Evolutionary conservation across 2,888 invertebrate species (phyloP).

Genomic region (Chorisops tibialis): DNA sequence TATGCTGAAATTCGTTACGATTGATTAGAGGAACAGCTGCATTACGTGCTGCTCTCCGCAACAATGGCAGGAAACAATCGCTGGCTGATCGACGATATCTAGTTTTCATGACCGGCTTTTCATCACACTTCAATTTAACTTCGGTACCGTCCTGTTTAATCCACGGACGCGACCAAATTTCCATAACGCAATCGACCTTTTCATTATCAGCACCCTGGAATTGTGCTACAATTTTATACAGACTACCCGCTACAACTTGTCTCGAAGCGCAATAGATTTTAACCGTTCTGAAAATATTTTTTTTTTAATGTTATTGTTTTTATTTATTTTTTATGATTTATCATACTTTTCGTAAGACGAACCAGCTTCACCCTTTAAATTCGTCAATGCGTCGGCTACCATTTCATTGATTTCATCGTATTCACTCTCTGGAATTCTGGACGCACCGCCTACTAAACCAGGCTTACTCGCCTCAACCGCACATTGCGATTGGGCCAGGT

Average conservation of each 20-base stretch:
- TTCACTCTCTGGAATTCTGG: too few relatives aligned
- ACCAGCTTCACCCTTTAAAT: too few relatives aligned
- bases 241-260: constrained; percentile 56
- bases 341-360: too few relatives aligned
- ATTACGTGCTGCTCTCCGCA: not conserved
- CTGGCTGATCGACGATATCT: constrained; percentile 44
- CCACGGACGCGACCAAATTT: constrained; percentile 61
- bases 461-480: too few relatives aligned
- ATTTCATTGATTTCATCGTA: too few relatives aligned
- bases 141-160: constrained; percentile 49
- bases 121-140: constrained; percentile 49
- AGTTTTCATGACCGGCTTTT: constrained; percentile 38
- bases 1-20: too few relatives aligned
- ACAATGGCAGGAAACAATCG: not conserved
- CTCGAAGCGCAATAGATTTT: constrained; percentile 49
- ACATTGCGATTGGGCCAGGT: too few relatives aligned
- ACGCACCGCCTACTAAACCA: too few relatives aligned
- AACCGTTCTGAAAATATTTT: constrained; percentile 39
- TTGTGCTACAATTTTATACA: constrained; percentile 59
- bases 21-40: too few relatives aligned
- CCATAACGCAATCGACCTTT: constrained; percentile 41
- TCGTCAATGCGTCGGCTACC: too few relatives aligned
- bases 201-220: constrained; percentile 55
- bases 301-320: too few relatives aligned
- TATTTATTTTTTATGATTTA: not conserved